phyloP scores from a whole-genome alignment of 1,140 invertebrate species.

The Drosophila pectinifera region DNA sequence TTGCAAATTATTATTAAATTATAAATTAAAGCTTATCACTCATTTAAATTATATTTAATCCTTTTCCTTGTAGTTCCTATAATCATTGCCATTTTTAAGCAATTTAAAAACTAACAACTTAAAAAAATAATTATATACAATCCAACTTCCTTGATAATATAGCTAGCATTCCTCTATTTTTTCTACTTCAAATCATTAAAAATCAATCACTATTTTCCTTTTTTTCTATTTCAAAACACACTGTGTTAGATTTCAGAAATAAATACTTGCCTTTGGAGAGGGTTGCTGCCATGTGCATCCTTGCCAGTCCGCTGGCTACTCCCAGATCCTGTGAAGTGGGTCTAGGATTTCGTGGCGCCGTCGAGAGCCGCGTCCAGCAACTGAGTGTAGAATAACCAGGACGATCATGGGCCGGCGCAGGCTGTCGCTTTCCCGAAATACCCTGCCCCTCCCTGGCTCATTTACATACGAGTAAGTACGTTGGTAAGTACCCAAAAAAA shows the following conservation, averaged over 20 bases:
- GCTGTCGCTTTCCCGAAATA: constrained; percentile 31
- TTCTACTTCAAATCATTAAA: neutral
- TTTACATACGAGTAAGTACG: constrained; percentile 33
- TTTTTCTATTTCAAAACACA: neutral
- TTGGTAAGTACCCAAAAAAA: constrained; percentile 27
- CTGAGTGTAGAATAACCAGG: constrained; percentile 23
- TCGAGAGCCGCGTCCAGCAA: constrained; percentile 46
- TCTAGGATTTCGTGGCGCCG: constrained; percentile 65
- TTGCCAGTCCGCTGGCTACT: constrained; percentile 9
- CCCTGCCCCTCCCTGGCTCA: constrained; percentile 13
- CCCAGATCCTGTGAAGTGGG: constrained; percentile 20
- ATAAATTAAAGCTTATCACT: too few species aligned
- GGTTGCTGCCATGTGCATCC: constrained; percentile 12
- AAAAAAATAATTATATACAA: too few species aligned
- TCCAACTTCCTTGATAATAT: neutral
- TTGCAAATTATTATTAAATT: too few species aligned
- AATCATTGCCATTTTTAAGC: too few species aligned
- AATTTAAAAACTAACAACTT: too few species aligned
- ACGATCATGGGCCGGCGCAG: constrained; percentile 37
- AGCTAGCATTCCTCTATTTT: neutral
- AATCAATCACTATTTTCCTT: neutral
- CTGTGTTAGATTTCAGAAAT: neutral
- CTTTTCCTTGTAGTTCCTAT: too few species aligned
- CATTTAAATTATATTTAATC: too few species aligned
- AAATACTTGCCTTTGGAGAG: neutral